Conservation (phyloP, 2,888 invertebrate species). For the Thera britannica region DNA sequence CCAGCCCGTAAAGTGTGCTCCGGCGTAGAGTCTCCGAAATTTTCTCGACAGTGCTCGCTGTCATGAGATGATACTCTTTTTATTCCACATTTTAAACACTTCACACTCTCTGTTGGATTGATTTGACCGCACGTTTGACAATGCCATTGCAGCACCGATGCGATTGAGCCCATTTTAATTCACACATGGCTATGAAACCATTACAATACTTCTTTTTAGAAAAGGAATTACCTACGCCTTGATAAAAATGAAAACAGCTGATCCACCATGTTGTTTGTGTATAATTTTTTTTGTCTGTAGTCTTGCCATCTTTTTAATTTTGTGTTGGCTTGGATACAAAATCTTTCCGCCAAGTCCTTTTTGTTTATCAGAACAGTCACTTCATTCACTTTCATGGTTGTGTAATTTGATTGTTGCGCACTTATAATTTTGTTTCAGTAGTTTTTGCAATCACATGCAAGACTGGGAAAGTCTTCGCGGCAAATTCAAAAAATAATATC, state of each 20-base stretch:
- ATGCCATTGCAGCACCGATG: constrained; percentile 97
- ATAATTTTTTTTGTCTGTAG: constrained; percentile 66
- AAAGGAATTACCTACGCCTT: constrained; percentile 67
- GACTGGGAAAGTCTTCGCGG: no score
- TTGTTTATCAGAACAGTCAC: no score
- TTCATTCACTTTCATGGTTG: no score
- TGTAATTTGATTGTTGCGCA: no score
- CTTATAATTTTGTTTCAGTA: no score
- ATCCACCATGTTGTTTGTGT: constrained; percentile 87
- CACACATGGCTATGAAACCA: constrained; percentile 84
- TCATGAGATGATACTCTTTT: constrained; percentile 86
- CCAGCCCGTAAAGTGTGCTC: constrained; percentile 73
- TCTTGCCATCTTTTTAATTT: no score
- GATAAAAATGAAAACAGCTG: constrained; percentile 84
- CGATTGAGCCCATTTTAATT: constrained; percentile 94
- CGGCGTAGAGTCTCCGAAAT: constrained; percentile 74
- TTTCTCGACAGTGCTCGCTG: constrained; percentile 73
- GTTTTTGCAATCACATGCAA: no score
- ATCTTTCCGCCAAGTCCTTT: no score
- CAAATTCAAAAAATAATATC: no score
- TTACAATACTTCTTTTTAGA: constrained; percentile 77
- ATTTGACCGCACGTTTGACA: constrained; percentile 94
- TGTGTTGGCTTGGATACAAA: no score
- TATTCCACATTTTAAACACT: constrained; percentile 93
- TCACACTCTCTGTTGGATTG: constrained; percentile 93